Base-by-base conservation (phyloP, 2,888 invertebrate genomes). In the Himalopsyche japonica region DNA sequence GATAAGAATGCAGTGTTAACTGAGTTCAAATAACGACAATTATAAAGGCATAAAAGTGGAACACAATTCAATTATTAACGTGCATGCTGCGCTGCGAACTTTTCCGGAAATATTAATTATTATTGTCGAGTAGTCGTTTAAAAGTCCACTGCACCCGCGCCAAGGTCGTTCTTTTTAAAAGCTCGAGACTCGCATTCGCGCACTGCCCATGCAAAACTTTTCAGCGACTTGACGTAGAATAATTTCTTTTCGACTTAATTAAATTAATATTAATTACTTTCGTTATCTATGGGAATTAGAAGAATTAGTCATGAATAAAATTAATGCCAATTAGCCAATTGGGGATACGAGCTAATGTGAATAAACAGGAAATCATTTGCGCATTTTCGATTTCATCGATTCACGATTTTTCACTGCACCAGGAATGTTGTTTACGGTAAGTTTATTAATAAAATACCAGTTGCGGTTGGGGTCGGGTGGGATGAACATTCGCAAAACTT, bases 391-490 rank as follows among this genome's bases (percentile, higher is more conserved):
- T 57, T 57, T 57, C 57, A 20, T 57, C 57, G 57, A 57, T 57
- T 57, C 24, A 57, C 34, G 78, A 34, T 77, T 77, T 77, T 77
- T 77, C 34, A 34, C 77, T 34, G 32, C 77, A 77, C 47, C 79
- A 43, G 27, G 79, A 79, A 79, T 79, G 79, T 79, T 48, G 79
- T 79, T 79, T 79, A 47, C 79, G 24, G 24, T 79, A 27, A 27
- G 47, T 48, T 48, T 79, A 79, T 79, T 79, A 47, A 47, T 47
- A 79, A 79, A 79, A 47, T 76, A 76, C 20, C 79, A 78, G 48
- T 18, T 15, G 30, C 37, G 49, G 2, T 27, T 12, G 49, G 30
- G 79, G 79, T 20, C 4, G 48, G 49, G 27, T 12, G 27, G 48
- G 48, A 8, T 18, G 79, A 18, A n/a, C 4, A 27, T 24, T 76